These are phyloP conservation scores for Rhinichthys klamathensis DNA, from an alignment of 2,113 vertebrate species.

Conservation along the genomic window DNA sequence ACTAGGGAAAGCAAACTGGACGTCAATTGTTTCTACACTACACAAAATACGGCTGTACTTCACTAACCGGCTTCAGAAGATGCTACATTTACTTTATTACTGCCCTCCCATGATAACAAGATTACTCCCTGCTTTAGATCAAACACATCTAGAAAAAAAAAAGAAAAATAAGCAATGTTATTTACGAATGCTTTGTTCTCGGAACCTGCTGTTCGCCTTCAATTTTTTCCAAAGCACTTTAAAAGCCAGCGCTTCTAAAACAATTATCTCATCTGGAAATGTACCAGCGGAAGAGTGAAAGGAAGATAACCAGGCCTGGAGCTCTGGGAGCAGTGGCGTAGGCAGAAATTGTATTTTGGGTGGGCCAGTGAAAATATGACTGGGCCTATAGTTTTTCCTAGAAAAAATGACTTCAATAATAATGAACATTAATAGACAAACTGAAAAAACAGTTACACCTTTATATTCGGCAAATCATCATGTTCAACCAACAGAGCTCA, in stretches of 20 bases:
- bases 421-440: no score
- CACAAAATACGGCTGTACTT: background rate
- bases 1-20: background rate
- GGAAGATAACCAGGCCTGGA: conserved; percentile 66
- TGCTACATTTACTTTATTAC: background rate
- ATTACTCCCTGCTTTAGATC: conserved; percentile 37
- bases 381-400: no score
- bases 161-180: background rate
- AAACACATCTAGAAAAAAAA: conserved; percentile 32
- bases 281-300: conserved; percentile 58
- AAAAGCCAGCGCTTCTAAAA: conserved; percentile 36
- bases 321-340: conserved; percentile 56
- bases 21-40: background rate
- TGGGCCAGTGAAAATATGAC: no score
- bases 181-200: conserved; percentile 25
- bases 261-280: conserved; percentile 49
- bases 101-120: conserved; percentile 8
- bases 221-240: conserved; percentile 36
- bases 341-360: no score
- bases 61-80: background rate
- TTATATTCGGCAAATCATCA: no score
- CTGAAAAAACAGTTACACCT: no score
- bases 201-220: conserved; percentile 22
- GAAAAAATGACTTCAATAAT: no score
- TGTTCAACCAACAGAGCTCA: no score